phyloP scores from a whole-genome alignment of 53 echinoderm and acorn worm genomes.

The Antedon mediterranea region DNA sequence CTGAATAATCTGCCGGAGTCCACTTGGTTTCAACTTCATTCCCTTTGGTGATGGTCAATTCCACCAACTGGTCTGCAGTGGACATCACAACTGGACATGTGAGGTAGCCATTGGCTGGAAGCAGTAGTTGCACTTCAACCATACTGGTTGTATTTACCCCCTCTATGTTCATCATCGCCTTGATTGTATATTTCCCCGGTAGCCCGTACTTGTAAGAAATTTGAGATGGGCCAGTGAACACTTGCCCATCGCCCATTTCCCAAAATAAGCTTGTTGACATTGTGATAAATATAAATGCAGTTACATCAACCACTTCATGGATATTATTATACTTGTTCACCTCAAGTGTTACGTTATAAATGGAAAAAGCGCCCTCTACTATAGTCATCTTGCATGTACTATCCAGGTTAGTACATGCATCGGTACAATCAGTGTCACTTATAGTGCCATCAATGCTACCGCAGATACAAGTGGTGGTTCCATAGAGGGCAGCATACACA shows the following conservation, averaged over 20 bases:
- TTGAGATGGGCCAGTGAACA: neutral
- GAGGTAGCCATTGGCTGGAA: neutral
- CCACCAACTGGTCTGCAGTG: neutral
- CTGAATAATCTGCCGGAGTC: neutral
- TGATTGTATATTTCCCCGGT: neutral
- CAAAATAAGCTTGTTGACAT: neutral
- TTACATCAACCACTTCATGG: neutral
- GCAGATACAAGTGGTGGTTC: neutral
- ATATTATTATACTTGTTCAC: neutral
- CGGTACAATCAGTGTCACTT: neutral
- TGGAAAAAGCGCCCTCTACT: neutral
- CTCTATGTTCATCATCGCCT: neutral
- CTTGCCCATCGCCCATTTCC: neutral
- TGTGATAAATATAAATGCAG: neutral
- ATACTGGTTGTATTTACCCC: neutral
- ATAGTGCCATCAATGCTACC: neutral
- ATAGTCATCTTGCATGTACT: neutral
- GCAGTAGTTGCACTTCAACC: neutral
- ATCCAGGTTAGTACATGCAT: neutral
- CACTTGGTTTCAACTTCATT: neutral
- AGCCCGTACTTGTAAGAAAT: neutral
- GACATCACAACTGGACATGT: neutral
- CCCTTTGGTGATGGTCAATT: neutral
- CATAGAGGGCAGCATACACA: neutral
- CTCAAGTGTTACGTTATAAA: neutral